Conservation (phyloP, 2,888 invertebrate genomes). For the Asteroscopus sphinx region DNA sequence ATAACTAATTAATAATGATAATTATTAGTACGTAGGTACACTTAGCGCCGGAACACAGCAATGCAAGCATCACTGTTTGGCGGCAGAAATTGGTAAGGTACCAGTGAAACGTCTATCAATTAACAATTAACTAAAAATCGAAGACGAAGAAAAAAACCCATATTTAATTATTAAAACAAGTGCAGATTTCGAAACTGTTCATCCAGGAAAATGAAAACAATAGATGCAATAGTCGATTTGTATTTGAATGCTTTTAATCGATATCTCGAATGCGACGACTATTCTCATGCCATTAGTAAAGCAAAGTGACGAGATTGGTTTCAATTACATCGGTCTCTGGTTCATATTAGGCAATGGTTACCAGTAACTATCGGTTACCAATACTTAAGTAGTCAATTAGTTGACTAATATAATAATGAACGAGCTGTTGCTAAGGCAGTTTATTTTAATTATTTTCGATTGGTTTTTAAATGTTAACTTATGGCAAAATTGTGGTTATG, state of each 20-base stretch:
- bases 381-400: conserved; percentile 36
- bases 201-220: conserved; percentile 1
- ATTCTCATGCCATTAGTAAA: conserved; percentile 17
- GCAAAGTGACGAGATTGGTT: conserved; percentile 23
- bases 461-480: conserved; percentile 33
- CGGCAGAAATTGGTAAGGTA: no score
- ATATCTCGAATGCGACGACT: conserved; percentile 4
- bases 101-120: no score
- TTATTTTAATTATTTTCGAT: conserved; percentile 42
- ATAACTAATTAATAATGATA: no score
- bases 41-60: no score
- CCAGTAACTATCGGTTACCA: conserved; percentile 19
- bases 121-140: no score
- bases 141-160: no score
- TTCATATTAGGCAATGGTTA: conserved; percentile 31
- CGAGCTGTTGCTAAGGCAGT: conserved; percentile 18
- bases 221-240: conserved; percentile 6
- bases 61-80: no score
- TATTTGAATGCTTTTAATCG: conserved; percentile 12
- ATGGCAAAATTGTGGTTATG: conserved; percentile 8
- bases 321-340: conserved; percentile 15
- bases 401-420: conserved; percentile 40
- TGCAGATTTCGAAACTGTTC: not conserved
- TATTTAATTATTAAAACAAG: no score
- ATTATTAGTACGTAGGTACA: no score